Percentiles rank a stretch among this genome's conserved stretches.
Conservation (phyloP, 2,797 vertebrate genomes). For the Sebastes melanostomus region DNA sequence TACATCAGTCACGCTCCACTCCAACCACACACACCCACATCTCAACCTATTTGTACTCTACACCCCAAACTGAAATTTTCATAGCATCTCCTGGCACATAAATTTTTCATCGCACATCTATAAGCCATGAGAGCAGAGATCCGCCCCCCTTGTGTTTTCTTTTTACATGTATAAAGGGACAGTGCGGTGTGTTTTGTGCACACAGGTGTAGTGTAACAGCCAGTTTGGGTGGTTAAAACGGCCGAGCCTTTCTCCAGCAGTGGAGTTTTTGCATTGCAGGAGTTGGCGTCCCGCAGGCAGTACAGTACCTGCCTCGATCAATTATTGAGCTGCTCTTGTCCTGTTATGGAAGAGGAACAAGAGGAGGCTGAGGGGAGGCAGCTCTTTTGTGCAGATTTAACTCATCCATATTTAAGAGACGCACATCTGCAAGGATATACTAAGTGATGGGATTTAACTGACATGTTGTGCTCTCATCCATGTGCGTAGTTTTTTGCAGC, state of each 20-base stretch:
- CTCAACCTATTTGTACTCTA: conserved; percentile 48
- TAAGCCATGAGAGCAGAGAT: conserved; percentile 74
- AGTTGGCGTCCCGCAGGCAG: conserved; percentile 31
- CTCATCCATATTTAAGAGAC: conserved; percentile 75
- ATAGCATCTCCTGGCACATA: conserved; percentile 60
- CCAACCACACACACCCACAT: conserved; percentile 21
- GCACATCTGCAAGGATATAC: conserved; percentile 41
- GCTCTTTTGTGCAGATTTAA: conserved; percentile 70
- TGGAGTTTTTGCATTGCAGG: conserved; percentile 38
- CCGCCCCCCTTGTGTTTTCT: conserved; percentile 5
- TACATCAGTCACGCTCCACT: conserved; percentile 27
- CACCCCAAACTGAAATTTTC: conserved; percentile 62
- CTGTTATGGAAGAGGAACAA: conserved; percentile 59
- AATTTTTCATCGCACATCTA: conserved; percentile 80
- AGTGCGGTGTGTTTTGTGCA: neutral
- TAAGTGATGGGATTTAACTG: conserved; percentile 44
- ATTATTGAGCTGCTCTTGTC: conserved; percentile 79
- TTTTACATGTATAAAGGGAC: neutral
- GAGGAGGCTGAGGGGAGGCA: conserved; percentile 27
- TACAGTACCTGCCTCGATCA: conserved; percentile 71
- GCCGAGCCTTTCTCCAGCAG: neutral
- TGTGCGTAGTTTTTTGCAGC: neutral
- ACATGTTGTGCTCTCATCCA: conserved; percentile 31
- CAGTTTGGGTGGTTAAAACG: conserved; percentile 15
- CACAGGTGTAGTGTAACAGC: conserved; percentile 9